phyloP scores from a whole-genome alignment of 2,797 vertebrate genomes.

The Sebastolobus altivelis region DNA sequence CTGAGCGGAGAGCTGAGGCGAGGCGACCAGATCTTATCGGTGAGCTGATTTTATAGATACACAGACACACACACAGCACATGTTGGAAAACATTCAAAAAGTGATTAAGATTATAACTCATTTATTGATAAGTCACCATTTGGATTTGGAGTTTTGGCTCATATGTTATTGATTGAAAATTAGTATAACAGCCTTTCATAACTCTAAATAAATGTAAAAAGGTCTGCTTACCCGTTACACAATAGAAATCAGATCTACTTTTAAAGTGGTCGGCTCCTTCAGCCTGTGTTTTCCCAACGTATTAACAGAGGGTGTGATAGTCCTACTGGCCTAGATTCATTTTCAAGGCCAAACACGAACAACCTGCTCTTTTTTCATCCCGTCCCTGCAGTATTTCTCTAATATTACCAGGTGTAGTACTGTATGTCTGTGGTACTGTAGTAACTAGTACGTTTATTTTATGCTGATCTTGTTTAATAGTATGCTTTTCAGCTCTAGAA shows the following conservation, averaged over 20 bases:
- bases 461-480: not conserved
- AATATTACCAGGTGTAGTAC: not conserved
- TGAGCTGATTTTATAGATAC: conserved; percentile 75
- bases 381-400: not conserved
- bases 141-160: not conserved
- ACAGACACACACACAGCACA: not conserved
- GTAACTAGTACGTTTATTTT: not conserved
- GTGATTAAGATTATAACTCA: not conserved
- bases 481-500: not conserved
- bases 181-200: not conserved
- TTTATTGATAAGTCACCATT: not conserved
- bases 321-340: conserved; percentile 59
- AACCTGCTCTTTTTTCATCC: not conserved
- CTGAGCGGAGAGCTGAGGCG: conserved; percentile 95
- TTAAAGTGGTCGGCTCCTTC: not conserved
- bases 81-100: not conserved
- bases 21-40: conserved; percentile 97
- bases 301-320: conserved; percentile 35
- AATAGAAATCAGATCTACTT: not conserved
- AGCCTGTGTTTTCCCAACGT: conserved; percentile 24
- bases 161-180: not conserved
- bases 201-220: not conserved
- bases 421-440: not conserved
- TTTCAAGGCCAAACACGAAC: conserved; percentile 18
- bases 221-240: not conserved